A percentile compares a stretch with the other conserved stretches of the same genome.
Evolutionary conservation across 2,888 invertebrate genomes (phyloP).

Genomic region (Microctonus brassicae): DNA sequence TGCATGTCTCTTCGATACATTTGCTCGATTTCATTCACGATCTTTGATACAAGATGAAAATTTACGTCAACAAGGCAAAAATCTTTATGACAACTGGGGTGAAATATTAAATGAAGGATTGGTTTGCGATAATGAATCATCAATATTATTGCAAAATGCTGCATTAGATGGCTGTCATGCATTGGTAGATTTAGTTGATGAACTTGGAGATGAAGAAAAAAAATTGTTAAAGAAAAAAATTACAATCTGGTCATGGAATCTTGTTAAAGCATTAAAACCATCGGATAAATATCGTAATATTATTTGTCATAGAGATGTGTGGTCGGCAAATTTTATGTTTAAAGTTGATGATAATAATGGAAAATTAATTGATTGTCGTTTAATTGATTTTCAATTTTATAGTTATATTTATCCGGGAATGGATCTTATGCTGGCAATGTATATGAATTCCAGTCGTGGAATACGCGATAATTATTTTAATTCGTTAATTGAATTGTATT

Average conservation of each 20-base stretch:
- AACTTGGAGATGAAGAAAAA: constrained; percentile 26
- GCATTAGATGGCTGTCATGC: constrained; percentile 33
- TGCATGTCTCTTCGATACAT: constrained; percentile 42
- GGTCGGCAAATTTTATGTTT: constrained; percentile 62
- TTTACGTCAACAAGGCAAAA: constrained; percentile 42
- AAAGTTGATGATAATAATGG: constrained; percentile 45
- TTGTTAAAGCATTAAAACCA: constrained; percentile 23
- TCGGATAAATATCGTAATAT: constrained; percentile 49
- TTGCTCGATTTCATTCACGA: constrained; percentile 58
- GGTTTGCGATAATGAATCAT: not conserved
- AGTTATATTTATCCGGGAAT: constrained; percentile 54
- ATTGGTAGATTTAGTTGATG: constrained; percentile 43
- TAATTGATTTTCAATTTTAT: constrained; percentile 57
- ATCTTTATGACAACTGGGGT: constrained; percentile 45
- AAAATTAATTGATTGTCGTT: constrained; percentile 48
- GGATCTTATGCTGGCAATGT: constrained; percentile 54
- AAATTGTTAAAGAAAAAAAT: not conserved
- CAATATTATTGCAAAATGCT: not conserved
- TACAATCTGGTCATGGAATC: not conserved
- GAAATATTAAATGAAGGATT: constrained; percentile 45
- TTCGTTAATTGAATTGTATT: constrained; percentile 49
- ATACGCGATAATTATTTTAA: constrained; percentile 49
- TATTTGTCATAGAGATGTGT: constrained; percentile 61
- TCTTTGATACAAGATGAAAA: constrained; percentile 56
- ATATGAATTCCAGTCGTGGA: constrained; percentile 46